phyloP scores from a whole-genome alignment of 2,888 invertebrate species.

The Dynastes maya region DNA sequence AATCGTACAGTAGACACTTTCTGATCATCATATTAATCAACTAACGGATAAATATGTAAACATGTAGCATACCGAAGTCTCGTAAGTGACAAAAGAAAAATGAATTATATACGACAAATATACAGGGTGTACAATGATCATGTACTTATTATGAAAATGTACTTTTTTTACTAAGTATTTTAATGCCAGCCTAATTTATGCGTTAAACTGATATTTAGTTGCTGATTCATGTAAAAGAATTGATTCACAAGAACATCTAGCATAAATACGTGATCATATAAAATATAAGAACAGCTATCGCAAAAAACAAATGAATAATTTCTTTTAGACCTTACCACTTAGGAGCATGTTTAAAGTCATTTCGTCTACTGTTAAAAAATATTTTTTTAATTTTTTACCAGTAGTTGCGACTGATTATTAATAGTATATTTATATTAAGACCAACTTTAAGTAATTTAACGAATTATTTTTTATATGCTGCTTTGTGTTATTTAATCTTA shows the following conservation, averaged over 20 bases:
- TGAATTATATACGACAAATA: constrained; percentile 24
- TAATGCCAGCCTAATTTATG: neutral
- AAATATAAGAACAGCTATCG: neutral
- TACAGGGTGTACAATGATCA: constrained; percentile 38
- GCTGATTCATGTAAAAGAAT: too few species aligned
- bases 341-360: constrained; percentile 39
- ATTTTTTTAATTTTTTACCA: constrained; percentile 32
- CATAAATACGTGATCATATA: constrained; percentile 8
- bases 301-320: neutral
- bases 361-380: constrained; percentile 38
- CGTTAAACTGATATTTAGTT: too few species aligned
- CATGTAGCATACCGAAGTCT: constrained; percentile 31
- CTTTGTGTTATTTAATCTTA: constrained; percentile 43
- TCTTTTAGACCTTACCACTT: constrained; percentile 37
- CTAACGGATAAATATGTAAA: constrained; percentile 8
- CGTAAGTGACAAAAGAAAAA: constrained; percentile 37
- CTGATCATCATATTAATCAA: constrained; percentile 41
- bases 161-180: neutral
- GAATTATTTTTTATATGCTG: constrained; percentile 44
- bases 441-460: constrained; percentile 41
- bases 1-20: constrained; percentile 22
- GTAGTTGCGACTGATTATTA: constrained; percentile 35
- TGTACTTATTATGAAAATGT: constrained; percentile 6
- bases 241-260: neutral
- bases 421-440: constrained; percentile 30